Percentiles rank a stretch among this genome's conserved stretches.
phyloP scores from a whole-genome alignment of 2,797 vertebrate species.

The Apogon hyalosoma region DNA sequence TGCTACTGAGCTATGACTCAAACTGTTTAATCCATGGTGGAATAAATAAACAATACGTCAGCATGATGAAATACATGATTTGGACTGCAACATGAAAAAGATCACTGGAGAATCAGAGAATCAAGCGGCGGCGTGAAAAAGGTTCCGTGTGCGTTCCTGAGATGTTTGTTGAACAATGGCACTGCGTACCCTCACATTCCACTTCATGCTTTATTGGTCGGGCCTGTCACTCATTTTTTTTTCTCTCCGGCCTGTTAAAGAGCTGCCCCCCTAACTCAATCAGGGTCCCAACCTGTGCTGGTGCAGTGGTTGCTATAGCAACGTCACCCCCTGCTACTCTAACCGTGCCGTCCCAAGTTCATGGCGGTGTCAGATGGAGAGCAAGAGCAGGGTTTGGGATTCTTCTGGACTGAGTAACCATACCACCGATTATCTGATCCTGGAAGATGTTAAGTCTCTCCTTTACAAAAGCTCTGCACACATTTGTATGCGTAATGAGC shows the following conservation, averaged over 20 bases:
- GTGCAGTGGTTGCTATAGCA: slow-evolving; percentile 48
- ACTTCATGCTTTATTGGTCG: slow-evolving; percentile 67
- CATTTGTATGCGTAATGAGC: slow-evolving; percentile 55
- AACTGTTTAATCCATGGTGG: neutral
- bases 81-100: neutral
- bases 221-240: slow-evolving; percentile 68
- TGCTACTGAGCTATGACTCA: slow-evolving; percentile 3
- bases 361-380: slow-evolving; percentile 35
- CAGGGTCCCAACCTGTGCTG: slow-evolving; percentile 53
- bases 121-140: slow-evolving; percentile 54
- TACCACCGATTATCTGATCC: neutral
- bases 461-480: slow-evolving; percentile 4
- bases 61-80: slow-evolving; percentile 38
- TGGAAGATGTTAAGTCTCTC: neutral
- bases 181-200: slow-evolving; percentile 69
- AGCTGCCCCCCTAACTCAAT: slow-evolving; percentile 25
- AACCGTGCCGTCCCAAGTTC: slow-evolving; percentile 56
- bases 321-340: slow-evolving; percentile 47
- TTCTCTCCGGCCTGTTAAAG: slow-evolving; percentile 40
- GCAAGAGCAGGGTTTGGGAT: slow-evolving; percentile 15
- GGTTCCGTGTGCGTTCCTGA: slow-evolving; percentile 62
- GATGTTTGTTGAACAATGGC: slow-evolving; percentile 74
- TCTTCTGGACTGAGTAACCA: slow-evolving; percentile 18
- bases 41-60: slow-evolving; percentile 22
- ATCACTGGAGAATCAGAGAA: slow-evolving; percentile 24